A percentile compares a stretch with the other conserved stretches of the same genome.
Evolutionary conservation across 2,113 vertebrate species (phyloP).

Genomic region (Bostrychus sinensis): DNA sequence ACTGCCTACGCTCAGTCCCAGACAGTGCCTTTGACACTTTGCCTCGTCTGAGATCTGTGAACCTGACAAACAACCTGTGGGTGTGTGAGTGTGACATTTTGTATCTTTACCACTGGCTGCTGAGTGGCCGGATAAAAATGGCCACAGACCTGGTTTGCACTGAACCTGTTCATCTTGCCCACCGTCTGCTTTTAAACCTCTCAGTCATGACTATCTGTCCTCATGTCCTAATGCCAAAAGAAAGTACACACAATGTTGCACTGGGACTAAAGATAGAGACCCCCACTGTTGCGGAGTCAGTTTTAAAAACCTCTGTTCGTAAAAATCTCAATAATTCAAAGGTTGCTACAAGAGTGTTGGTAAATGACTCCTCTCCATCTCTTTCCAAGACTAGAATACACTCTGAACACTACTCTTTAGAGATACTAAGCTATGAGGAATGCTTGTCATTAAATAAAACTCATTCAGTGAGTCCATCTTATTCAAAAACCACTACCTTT

Average conservation of each 20-base stretch:
- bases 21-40: constrained; percentile 74
- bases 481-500: constrained; percentile 37
- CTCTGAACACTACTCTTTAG: constrained; percentile 57
- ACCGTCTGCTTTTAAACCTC: constrained; percentile 72
- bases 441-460: constrained; percentile 69
- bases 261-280: not conserved
- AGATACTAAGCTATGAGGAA: constrained; percentile 72
- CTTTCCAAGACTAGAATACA: constrained; percentile 17
- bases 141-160: constrained; percentile 74
- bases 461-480: constrained; percentile 12
- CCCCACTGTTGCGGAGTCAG: not conserved
- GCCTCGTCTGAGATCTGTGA: constrained; percentile 66
- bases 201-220: constrained; percentile 77
- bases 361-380: constrained; percentile 8
- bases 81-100: constrained; percentile 79
- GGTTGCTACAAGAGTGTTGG: not conserved
- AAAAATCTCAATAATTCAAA: constrained; percentile 5
- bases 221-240: constrained; percentile 54
- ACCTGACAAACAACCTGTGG: constrained; percentile 78
- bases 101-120: constrained; percentile 79
- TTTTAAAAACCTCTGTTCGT: not conserved
- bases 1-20: constrained; percentile 77
- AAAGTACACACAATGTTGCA: constrained; percentile 16
- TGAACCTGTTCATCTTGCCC: constrained; percentile 73
- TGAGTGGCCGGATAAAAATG: constrained; percentile 67